Percentiles rank a stretch among this genome's conserved stretches.
Conservation (phyloP, 30 jellyfish, hydroid and myxozoan species). For the Aurelia sp. region DNA sequence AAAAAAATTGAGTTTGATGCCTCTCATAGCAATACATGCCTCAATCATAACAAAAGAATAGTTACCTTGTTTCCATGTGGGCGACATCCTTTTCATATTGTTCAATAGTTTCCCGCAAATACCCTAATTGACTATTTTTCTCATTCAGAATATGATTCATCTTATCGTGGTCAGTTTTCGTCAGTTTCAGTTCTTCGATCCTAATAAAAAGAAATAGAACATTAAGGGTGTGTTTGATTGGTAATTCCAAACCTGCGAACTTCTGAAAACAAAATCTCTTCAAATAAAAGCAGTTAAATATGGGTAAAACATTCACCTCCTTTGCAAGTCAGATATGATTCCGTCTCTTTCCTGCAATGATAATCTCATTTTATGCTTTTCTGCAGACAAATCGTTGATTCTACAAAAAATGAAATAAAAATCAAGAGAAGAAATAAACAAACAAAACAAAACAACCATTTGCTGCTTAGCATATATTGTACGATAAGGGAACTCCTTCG, state of each 20-base stretch:
- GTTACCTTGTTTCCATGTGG: constrained; percentile 87
- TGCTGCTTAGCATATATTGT: no score
- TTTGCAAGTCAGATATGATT: constrained; percentile 78
- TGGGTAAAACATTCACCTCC: constrained; percentile 54
- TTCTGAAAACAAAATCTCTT: background rate
- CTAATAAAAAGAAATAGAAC: constrained; percentile 18
- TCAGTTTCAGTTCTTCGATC: constrained; percentile 84
- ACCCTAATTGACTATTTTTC: constrained; percentile 77
- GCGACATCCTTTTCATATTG: constrained; percentile 73
- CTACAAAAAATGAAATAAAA: constrained; percentile 2
- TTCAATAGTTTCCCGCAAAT: constrained; percentile 75
- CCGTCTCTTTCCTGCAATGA: constrained; percentile 93
- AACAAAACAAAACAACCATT: no score
- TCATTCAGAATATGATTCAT: constrained; percentile 84
- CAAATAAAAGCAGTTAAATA: background rate
- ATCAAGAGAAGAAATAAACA: no score
- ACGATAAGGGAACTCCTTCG: no score
- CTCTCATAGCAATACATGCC: no score
- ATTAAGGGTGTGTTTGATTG: no score
- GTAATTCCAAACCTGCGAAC: no score
- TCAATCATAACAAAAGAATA: background rate
- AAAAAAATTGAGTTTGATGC: no score
- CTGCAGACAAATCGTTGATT: constrained; percentile 55
- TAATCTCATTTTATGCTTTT: constrained; percentile 71
- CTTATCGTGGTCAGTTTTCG: constrained; percentile 83